Evolutionary conservation across 1,140 invertebrate genomes (phyloP).

Genomic region (Caerostris darwini): DNA sequence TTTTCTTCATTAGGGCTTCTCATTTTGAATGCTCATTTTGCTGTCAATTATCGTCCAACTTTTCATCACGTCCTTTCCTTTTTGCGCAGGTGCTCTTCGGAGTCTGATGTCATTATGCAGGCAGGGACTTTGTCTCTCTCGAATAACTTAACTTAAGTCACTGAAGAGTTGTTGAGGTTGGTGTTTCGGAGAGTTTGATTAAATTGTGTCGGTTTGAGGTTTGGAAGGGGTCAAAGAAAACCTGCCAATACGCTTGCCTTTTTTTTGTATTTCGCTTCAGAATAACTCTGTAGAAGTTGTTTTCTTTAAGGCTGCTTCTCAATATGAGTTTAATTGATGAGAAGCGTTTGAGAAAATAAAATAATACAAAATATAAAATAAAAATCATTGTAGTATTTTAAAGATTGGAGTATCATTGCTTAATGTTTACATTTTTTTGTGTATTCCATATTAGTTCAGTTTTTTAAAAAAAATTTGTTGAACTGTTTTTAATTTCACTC

Average conservation of each 20-base stretch:
- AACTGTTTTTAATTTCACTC: too few species aligned
- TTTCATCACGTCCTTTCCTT: neutral
- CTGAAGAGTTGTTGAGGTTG: neutral
- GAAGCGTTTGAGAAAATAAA: too few species aligned
- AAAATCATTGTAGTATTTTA: too few species aligned
- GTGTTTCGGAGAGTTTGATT: neutral
- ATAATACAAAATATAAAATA: too few species aligned
- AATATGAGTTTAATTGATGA: too few species aligned
- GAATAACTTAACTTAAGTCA: neutral
- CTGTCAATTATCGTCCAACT: slow-evolving; percentile 41
- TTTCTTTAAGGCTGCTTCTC: too few species aligned
- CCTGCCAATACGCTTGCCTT: neutral
- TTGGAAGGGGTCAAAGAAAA: neutral
- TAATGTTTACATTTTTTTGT: too few species aligned
- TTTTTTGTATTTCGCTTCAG: too few species aligned
- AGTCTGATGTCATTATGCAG: slow-evolving; percentile 6
- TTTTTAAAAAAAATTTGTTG: too few species aligned
- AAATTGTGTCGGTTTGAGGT: neutral
- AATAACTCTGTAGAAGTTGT: too few species aligned
- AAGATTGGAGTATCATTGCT: too few species aligned
- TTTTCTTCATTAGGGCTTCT: slow-evolving; percentile 33
- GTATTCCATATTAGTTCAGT: too few species aligned
- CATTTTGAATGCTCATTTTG: slow-evolving; percentile 13
- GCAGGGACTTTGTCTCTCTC: neutral
- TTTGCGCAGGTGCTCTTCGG: neutral